Evolutionary conservation across 2,888 invertebrate species (phyloP), one percentile per base, ranked within the genome.

Genomic region (Callinectes sapidus): DNA sequence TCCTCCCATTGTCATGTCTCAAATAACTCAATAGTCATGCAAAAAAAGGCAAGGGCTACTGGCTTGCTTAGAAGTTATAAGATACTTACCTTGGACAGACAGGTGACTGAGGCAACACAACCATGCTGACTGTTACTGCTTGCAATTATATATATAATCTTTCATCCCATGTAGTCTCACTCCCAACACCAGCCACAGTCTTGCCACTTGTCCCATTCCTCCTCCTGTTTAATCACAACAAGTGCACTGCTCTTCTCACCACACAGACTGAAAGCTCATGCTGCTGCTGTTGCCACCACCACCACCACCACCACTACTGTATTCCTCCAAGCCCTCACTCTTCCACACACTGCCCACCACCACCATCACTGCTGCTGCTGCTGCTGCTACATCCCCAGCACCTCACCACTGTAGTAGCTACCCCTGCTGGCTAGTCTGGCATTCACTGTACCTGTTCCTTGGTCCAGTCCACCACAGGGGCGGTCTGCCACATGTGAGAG

Each of bases 401-500:
- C 14, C 16, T 32, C 35, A 14, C 81, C 81, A 5, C 35, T 18
- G 61, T 16, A 23, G 61, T 16, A 23, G 35, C 81, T 81, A 14
- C 32, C 0, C 3, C 81, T 81, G 35, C 28, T 28, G 13, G 5
- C 28, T 28, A 71, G 13, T 28, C 71, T 90, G 18, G 89, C 61
- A 55, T 2, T 61, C 92, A 90, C 85, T 71, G 89, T 93, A 94
- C 88, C 96, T 97, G 97, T 95, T 97, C 97, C 95, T 97, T 97
- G 95, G 97, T 97, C 98, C 98, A 98, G 95, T 98, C 97, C 86
- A 97, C 96, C 85, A 97, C 97, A 23, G 97, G 97, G n/a, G 97
- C 97, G 92, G 97, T 97, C 95, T 97, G 97, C 97, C 97, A 97
- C 95, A 97, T 97, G 95, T 97, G 97, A 86, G 97, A 96, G 54